Conservation (phyloP, 2,113 vertebrate species). For the Oncorhynchus mykiss region DNA sequence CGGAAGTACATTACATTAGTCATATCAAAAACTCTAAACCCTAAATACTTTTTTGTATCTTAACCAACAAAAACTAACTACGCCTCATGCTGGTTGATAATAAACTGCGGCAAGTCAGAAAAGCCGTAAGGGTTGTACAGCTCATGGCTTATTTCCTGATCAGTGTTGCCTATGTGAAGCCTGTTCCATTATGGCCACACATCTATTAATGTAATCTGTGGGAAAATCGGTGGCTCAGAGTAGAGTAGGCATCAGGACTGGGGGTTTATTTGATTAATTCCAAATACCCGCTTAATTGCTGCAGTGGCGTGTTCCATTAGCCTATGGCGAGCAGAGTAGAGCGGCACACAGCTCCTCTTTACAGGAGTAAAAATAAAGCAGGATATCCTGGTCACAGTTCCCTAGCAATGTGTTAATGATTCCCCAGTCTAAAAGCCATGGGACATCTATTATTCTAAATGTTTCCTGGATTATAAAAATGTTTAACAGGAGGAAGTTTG, state of each 20-base stretch:
- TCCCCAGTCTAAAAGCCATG: neutral
- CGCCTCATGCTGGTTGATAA: too few species aligned
- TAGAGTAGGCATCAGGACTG: constrained; percentile 14
- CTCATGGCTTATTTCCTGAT: neutral
- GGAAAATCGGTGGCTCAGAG: constrained; percentile 26
- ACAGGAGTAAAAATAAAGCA: constrained; percentile 41
- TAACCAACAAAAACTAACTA: too few species aligned
- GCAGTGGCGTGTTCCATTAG: constrained; percentile 57
- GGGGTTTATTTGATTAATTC: constrained; percentile 39
- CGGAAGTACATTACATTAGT: too few species aligned
- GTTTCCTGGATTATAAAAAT: neutral
- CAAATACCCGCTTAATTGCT: constrained; percentile 60
- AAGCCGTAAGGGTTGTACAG: neutral
- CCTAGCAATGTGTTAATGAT: constrained; percentile 45
- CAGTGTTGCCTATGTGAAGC: neutral
- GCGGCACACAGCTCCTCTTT: constrained; percentile 31
- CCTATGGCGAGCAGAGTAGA: constrained; percentile 12
- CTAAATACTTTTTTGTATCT: too few species aligned
- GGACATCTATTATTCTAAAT: neutral
- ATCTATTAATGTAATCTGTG: constrained; percentile 6
- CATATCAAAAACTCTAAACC: too few species aligned
- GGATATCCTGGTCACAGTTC: constrained; percentile 42
- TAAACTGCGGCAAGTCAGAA: too few species aligned
- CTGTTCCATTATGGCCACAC: neutral
- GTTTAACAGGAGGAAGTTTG: neutral